These are phyloP conservation scores for Drosophila formosana DNA, from an alignment of 2,888 invertebrate species.

Conservation along the genomic window DNA sequence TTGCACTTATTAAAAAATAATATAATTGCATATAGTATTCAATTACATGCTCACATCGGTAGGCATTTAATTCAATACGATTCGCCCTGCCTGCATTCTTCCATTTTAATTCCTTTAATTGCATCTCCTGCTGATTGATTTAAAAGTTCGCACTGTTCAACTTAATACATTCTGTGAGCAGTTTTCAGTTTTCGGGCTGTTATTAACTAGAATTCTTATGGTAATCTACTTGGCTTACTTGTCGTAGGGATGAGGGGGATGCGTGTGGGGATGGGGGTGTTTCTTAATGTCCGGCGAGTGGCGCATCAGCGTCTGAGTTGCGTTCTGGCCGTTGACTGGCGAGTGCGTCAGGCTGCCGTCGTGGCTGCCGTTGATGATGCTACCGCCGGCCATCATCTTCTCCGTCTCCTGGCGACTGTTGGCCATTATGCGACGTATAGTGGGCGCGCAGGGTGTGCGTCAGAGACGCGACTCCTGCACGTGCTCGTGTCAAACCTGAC, in stretches of 20 bases:
- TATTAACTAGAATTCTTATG: slow-evolving; percentile 51
- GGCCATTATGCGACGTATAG: slow-evolving; percentile 85
- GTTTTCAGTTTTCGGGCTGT: slow-evolving; percentile 39
- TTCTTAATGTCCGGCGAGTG: slow-evolving; percentile 83
- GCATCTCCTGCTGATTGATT: slow-evolving; percentile 13
- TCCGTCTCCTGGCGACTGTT: slow-evolving; percentile 85
- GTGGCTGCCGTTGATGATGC: slow-evolving; percentile 48
- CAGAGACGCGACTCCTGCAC: slow-evolving; percentile 87
- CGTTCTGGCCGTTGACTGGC: slow-evolving; percentile 81
- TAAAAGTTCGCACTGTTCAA: slow-evolving; percentile 7
- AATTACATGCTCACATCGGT: slow-evolving; percentile 28
- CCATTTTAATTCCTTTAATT: slow-evolving; percentile 12
- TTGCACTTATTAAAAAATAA: slow-evolving; percentile 51
- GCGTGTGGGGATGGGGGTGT: slow-evolving; percentile 58
- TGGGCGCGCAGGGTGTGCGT: slow-evolving; percentile 85
- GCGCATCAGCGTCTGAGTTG: slow-evolving; percentile 83
- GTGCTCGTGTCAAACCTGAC: slow-evolving; percentile 92
- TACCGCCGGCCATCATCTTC: slow-evolving; percentile 83
- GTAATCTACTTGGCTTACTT: slow-evolving; percentile 71
- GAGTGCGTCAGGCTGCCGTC: slow-evolving; percentile 65
- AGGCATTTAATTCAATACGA: slow-evolving; percentile 21
- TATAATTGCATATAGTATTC: slow-evolving; percentile 36
- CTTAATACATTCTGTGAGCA: not conserved
- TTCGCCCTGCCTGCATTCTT: slow-evolving; percentile 10
- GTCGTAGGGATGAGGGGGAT: slow-evolving; percentile 79